Base-by-base conservation (phyloP, 2,797 vertebrate species). In the Saxicola maurus region DNA sequence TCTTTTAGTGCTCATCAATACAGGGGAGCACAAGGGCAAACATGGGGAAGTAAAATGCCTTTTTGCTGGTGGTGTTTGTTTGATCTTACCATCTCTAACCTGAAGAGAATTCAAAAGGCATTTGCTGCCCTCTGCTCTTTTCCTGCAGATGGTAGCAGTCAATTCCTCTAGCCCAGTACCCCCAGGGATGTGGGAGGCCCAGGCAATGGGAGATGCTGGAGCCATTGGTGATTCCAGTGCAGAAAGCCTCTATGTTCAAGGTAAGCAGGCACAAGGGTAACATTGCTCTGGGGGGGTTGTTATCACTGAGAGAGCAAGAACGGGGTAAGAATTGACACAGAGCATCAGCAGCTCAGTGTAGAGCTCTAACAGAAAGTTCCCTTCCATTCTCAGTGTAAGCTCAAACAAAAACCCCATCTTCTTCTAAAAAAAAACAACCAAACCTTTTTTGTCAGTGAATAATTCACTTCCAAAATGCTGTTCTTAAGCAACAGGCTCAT, bases 211-310 rank as follows among this genome's bases (percentile, higher is more conserved):
- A 57, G 99, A 99, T 85, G 94, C 97, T 3, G 97, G 96, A n/a
- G 79, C 96, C 4, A 45, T 96, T 13, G 98, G 98, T 4, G 98
- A 99, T 14, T 97, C 98, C 78, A 98, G 98, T 42, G 98, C 98
- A 13, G 99, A 99, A 94, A 99, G 98, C 87, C 98, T 99, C 23
- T 99, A 99, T 57, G 86, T 99, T 89, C 98, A 99, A 97, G 99
- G 99, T 99, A 91, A 78, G 61, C 19, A 38, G 40, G 15, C 35
- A 57, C 17, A 19, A 33, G 43, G 65, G 24, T 33, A 27, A 24
- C 18, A 5, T 67, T 2, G 2, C 28, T 28, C 10, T 43, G 27
- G 18, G 33, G 10, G 8, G 3, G 3, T 13, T 31, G 10, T 74
- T 69, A 17, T 81, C 13, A 28, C 45, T 61, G 21, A 35, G 57